These are phyloP conservation scores for Glaucomys volans DNA, from an alignment of 2,113 vertebrate genomes.

Conservation along the genomic window DNA sequence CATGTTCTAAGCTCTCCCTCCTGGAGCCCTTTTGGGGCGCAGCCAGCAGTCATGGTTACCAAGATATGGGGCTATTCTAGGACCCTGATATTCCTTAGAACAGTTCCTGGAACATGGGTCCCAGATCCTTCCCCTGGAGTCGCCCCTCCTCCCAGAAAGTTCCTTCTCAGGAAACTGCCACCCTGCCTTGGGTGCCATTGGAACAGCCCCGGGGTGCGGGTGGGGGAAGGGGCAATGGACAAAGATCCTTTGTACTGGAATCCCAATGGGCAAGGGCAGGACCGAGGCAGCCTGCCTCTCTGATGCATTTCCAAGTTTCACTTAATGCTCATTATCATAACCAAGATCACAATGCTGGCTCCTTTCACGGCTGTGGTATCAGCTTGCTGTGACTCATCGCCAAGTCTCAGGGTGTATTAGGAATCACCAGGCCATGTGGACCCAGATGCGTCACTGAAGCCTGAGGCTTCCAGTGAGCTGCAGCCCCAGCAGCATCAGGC, in stretches of 20 bases:
- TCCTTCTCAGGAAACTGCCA: not conserved
- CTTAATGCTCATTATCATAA: not conserved
- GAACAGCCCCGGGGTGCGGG: not conserved
- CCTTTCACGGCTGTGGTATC: not conserved
- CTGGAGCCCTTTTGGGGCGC: too few species aligned
- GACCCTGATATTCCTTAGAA: not conserved
- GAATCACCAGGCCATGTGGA: not conserved
- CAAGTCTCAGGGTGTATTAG: not conserved
- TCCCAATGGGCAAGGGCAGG: not conserved
- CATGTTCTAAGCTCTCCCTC: fast-evolving
- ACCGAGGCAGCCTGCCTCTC: not conserved
- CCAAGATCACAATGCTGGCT: not conserved
- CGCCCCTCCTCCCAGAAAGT: not conserved
- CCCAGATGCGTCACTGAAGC: not conserved
- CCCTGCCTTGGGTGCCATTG: not conserved
- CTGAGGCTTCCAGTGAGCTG: not conserved
- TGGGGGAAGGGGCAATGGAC: not conserved
- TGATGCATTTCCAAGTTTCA: not conserved
- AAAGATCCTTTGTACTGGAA: not conserved
- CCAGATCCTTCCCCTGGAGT: not conserved
- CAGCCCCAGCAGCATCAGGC: not conserved
- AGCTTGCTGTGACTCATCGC: not conserved
- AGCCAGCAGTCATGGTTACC: not conserved
- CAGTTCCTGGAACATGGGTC: too few species aligned
- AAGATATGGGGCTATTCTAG: not conserved